phyloP scores from a whole-genome alignment of 2,113 vertebrate genomes.

The Natator depressus region DNA sequence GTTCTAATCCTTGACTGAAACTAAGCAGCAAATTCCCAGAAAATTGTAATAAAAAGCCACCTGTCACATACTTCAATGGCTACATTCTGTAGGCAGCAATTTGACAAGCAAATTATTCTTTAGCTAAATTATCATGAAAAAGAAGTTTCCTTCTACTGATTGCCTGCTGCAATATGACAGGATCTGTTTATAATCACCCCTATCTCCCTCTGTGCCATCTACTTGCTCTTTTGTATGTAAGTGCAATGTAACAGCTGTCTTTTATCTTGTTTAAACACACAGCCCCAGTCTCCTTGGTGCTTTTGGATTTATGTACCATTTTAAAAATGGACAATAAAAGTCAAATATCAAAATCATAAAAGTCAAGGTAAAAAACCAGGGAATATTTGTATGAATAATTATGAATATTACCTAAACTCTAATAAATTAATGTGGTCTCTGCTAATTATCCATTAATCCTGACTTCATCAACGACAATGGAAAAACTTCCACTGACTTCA shows the following conservation, averaged over 20 bases:
- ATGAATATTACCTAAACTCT: not conserved
- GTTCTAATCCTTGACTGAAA: not conserved
- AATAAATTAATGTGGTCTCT: not conserved
- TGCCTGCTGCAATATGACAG: not conserved
- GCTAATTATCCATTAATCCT: not conserved
- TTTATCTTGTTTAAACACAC: conserved; percentile 53
- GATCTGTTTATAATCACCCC: not conserved
- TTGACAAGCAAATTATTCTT: not conserved
- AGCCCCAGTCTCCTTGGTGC: not conserved
- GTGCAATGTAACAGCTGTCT: conserved; percentile 14
- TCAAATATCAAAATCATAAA: not conserved
- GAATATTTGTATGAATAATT: not conserved
- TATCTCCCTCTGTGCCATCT: not conserved
- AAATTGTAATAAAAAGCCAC: not conserved
- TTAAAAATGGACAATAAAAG: conserved; percentile 7
- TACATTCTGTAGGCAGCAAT: not conserved
- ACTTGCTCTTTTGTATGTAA: not conserved
- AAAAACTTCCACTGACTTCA: not conserved
- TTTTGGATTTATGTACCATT: not conserved
- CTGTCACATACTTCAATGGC: not conserved
- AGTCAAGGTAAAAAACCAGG: not conserved
- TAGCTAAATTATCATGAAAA: not conserved
- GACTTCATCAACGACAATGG: not conserved
- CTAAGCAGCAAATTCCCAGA: not conserved
- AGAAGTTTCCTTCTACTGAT: not conserved